phyloP scores from a whole-genome alignment of 2,888 invertebrate genomes.

The Priocnemis perturbator region DNA sequence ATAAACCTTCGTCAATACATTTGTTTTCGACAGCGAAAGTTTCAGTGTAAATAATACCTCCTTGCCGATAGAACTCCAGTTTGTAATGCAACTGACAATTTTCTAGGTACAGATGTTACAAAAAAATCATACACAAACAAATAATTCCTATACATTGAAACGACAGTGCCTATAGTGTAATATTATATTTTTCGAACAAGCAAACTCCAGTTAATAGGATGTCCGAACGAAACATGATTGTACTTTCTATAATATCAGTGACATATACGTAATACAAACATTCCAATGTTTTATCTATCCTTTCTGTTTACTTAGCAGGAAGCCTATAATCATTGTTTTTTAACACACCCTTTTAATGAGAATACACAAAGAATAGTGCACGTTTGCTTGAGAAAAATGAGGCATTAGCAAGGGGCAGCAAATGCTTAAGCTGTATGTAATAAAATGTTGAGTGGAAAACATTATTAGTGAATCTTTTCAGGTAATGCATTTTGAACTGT shows the following conservation, averaged over 20 bases:
- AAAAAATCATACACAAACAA: not conserved
- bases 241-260: constrained; percentile 31
- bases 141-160: too few relatives aligned
- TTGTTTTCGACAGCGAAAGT: too few relatives aligned
- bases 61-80: constrained; percentile 27
- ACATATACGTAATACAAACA: not conserved
- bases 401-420: constrained; percentile 40
- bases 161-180: not conserved
- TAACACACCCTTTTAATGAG: constrained; percentile 41
- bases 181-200: constrained; percentile 3
- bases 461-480: not conserved
- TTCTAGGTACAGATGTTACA: constrained; percentile 18
- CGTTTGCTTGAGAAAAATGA: constrained; percentile 43
- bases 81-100: constrained; percentile 38
- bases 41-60: too few relatives aligned
- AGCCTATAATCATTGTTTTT: constrained; percentile 11
- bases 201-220: constrained; percentile 18
- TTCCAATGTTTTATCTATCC: too few relatives aligned
- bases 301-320: too few relatives aligned
- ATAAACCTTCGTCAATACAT: not conserved
- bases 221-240: constrained; percentile 30
- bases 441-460: not conserved
- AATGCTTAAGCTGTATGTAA: constrained; percentile 51
- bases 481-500: not conserved
- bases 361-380: constrained; percentile 37